Percentiles rank a stretch among this genome's conserved stretches.
These are phyloP conservation scores for Poeciliopsis turrubarensis DNA, from an alignment of 2,113 vertebrate genomes.

Conservation along the genomic window DNA sequence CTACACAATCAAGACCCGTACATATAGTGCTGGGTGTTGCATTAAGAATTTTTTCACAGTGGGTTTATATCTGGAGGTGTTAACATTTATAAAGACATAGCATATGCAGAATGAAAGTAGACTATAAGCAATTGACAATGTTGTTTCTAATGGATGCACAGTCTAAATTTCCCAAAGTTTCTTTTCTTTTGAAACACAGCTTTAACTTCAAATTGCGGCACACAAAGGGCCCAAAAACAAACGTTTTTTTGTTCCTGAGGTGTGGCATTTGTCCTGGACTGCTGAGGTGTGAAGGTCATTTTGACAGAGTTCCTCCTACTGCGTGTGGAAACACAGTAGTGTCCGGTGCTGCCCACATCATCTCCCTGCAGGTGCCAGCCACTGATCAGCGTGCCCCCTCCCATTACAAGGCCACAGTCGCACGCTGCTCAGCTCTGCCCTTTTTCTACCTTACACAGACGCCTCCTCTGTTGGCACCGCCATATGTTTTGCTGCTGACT, in stretches of 20 bases:
- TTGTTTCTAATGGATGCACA: neutral
- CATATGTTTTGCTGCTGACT: constrained; percentile 50
- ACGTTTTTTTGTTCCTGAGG: constrained; percentile 14
- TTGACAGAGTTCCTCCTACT: constrained; percentile 28
- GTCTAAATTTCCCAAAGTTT: neutral
- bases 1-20: no score
- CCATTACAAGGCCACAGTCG: constrained; percentile 26
- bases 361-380: constrained; percentile 44
- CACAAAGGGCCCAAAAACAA: neutral
- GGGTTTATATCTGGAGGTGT: neutral
- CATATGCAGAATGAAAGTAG: neutral
- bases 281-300: constrained; percentile 72
- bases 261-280: constrained; percentile 22
- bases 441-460: constrained; percentile 26
- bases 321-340: constrained; percentile 9
- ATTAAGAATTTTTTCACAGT: no score
- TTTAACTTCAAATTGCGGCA: neutral
- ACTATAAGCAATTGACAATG: neutral
- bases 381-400: constrained; percentile 45
- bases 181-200: neutral
- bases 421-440: constrained; percentile 26
- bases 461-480: constrained; percentile 10
- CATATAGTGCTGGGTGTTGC: no score
- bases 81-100: neutral
- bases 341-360: constrained; percentile 18